Conservation (phyloP, 2,888 invertebrate species). For the Podabrus alpinus region DNA sequence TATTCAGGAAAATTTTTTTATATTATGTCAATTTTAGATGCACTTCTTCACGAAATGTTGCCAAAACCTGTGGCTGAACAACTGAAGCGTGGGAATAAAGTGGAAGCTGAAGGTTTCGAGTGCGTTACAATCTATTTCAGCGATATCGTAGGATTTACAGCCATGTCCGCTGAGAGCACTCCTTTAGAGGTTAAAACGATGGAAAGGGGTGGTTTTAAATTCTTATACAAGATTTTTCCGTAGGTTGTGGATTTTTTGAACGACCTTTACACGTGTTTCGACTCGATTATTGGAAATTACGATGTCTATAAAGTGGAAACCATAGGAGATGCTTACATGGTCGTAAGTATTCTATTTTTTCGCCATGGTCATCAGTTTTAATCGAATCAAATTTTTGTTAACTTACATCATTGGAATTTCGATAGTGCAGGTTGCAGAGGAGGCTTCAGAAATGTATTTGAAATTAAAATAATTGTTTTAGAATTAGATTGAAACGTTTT, state of each 20-base stretch:
- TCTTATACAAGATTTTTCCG: slow-evolving; percentile 32
- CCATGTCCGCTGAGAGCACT: slow-evolving; percentile 90
- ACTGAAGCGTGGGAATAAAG: slow-evolving; percentile 84
- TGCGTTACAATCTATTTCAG: slow-evolving; percentile 93
- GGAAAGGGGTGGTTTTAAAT: background rate
- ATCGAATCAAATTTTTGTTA: too few species aligned
- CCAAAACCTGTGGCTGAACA: slow-evolving; percentile 92
- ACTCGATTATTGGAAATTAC: slow-evolving; percentile 89
- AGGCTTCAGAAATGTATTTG: too few species aligned
- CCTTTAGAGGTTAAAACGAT: slow-evolving; percentile 71
- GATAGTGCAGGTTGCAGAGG: too few species aligned
- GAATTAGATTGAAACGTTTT: too few species aligned
- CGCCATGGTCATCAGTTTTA: too few species aligned
- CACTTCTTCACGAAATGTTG: slow-evolving; percentile 84
- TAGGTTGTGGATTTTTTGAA: slow-evolving; percentile 93
- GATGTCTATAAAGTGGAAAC: slow-evolving; percentile 95
- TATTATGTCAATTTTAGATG: slow-evolving; percentile 64
- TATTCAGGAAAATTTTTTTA: slow-evolving; percentile 19
- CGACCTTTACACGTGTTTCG: slow-evolving; percentile 92
- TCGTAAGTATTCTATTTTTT: slow-evolving; percentile 62
- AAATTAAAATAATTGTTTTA: too few species aligned
- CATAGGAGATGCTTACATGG: slow-evolving; percentile 92
- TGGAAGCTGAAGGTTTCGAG: slow-evolving; percentile 89
- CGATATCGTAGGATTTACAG: slow-evolving; percentile 92
- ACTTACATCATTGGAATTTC: too few species aligned